Base-by-base conservation (phyloP, 2,113 vertebrate species). In the Platysteira castanea region DNA sequence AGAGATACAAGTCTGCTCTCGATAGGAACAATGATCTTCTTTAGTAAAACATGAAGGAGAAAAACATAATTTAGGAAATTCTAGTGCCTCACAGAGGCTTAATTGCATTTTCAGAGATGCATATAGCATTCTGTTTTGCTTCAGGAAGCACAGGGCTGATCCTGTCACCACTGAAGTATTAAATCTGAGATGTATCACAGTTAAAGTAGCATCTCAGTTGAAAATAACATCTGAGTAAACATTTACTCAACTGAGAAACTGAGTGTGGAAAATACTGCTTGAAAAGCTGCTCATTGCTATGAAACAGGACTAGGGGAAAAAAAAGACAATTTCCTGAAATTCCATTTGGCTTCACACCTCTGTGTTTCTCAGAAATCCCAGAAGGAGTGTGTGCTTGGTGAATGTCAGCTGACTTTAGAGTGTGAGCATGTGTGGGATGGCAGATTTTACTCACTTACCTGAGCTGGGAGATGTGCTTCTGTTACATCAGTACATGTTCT, bases 71-170 rank as follows among this genome's bases (percentile, higher is more conserved):
- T 94, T 94, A 89, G 94, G 76, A 57, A 96, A 95, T 83, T 69
- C 91, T 87, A 96, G 89, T 95, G 92, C 78, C 75, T 91, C 74
- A 98, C 97, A 97, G 91, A 97, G 87, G 67, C 92, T 96, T 99
- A 99, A 99, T 99, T 98, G 97, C 95, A 98, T 98, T 99, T 98
- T 96, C 93, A 95, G 97, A 65, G 75, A 90, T 87, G 76, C 63
- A 97, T 97, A 96, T 90, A 97, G 97, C 96, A 97, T 96, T 95
- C 95, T 98, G 98, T 97, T 98, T 97, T 91, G 91, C 98, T 98
- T 98, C 97, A 98, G 98, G 97, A 98, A 85, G 89, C 37, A 59
- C 44, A 23, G 71, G 28, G 47, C 81, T 88, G 84, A 50, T 92
- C 33, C n/a, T 96, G 96, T 96, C 92, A 96, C 60, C 64, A 30